These are phyloP conservation scores for Palythoa grandis DNA, from an alignment of 92 coral and sea anemone genomes.

Conservation along the genomic window DNA sequence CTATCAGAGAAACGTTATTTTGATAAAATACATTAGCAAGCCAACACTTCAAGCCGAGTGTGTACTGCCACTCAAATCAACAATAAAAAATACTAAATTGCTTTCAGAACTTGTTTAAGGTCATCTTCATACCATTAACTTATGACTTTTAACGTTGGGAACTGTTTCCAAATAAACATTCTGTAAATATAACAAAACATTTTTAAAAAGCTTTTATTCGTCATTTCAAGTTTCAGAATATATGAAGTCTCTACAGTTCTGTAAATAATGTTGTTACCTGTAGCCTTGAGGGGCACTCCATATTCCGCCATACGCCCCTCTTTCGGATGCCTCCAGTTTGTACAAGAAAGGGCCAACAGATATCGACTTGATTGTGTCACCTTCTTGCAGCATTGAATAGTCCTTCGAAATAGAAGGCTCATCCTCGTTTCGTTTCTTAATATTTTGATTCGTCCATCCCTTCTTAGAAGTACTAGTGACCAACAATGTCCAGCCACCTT, in stretches of 20 bases:
- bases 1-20: neutral
- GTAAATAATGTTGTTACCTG: slow-evolving; percentile 57
- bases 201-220: no score
- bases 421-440: slow-evolving; percentile 77
- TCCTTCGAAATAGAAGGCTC: slow-evolving; percentile 85
- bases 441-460: slow-evolving; percentile 79
- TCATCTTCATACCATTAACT: no score
- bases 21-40: neutral
- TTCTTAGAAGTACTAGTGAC: slow-evolving; percentile 80
- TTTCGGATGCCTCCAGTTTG: slow-evolving; percentile 89
- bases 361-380: slow-evolving; percentile 82
- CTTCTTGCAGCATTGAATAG: slow-evolving; percentile 84
- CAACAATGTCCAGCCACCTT: slow-evolving; percentile 94
- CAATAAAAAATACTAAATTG: no score
- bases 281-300: slow-evolving; percentile 91
- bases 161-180: no score
- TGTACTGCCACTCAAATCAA: no score
- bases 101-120: no score
- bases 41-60: neutral
- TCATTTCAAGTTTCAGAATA: neutral
- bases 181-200: no score
- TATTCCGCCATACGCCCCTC: slow-evolving; percentile 86
- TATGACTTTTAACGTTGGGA: no score
- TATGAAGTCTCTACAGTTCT: neutral
- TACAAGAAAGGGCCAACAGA: slow-evolving; percentile 81